Conservation (phyloP, 2,888 invertebrate genomes). For the Eilema griseolum region DNA sequence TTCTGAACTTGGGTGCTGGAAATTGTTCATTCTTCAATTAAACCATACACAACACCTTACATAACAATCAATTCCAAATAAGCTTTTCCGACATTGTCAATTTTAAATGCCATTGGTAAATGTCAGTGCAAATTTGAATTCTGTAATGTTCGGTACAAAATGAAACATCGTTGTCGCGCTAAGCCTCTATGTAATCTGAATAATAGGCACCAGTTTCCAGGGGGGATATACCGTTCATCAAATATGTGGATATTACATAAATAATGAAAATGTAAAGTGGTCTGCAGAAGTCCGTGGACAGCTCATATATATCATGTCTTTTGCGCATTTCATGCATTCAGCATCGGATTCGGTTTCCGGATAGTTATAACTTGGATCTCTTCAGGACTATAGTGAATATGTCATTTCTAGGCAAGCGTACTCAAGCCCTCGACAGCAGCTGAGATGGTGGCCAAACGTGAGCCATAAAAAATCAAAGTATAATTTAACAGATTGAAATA, state of each 20-base stretch:
- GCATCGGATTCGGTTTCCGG: no score
- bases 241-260: neutral
- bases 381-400: no score
- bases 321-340: no score
- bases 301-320: no score
- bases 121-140: constrained; percentile 48
- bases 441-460: no score
- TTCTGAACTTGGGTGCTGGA: no score
- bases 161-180: constrained; percentile 19
- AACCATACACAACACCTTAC: neutral
- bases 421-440: no score
- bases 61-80: neutral
- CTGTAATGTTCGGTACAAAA: constrained; percentile 35
- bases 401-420: no score
- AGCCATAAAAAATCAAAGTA: no score
- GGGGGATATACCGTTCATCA: neutral
- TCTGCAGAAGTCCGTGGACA: no score
- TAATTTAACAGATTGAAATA: no score
- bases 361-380: no score
- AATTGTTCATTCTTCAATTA: neutral
- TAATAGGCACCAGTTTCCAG: neutral
- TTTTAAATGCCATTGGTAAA: constrained; percentile 41
- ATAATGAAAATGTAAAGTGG: neutral
- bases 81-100: constrained; percentile 14
- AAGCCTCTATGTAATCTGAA: constrained; percentile 42